Base-by-base conservation (phyloP, 2,113 vertebrate species). In the Petromus typicus region DNA sequence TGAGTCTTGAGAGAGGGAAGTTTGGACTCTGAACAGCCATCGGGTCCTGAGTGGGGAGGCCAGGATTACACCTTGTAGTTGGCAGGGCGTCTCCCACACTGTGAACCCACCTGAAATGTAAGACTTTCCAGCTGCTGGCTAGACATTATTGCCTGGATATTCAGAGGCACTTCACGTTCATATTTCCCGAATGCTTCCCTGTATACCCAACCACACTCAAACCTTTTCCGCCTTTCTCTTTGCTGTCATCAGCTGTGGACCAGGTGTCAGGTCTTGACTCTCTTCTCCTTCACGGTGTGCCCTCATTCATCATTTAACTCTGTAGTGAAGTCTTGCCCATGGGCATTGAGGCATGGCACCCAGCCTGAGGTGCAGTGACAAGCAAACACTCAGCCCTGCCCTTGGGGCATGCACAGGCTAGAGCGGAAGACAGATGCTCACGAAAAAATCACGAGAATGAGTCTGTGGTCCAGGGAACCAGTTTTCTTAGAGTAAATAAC, bases 1-100 rank as follows among this genome's bases (percentile, higher is more conserved):
- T 99, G 94, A 99, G 99, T 95, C 69, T 88, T 30, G 0, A 45
- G 48, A 90, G n/a, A 76, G 11, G 63, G 63, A 86, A 45, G 18
- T 67, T 67, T 27, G 64, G 7, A 34, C 5, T 82, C 14, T 43
- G 2, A 2, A 18, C 82, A 61, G 45, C 54, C 69, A 32, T 81
- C 51, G 10, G n/a, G 61, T 64, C 87, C 67, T 75, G 43, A 75
- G n/a, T 63, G 78, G 80, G 56, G 25, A 51, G 25, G 13, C 25
- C 7, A 37, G 57, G 17, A 0, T 66, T 73, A 30, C 17, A 2
- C 61, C 17, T 32, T 93, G 23, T 2, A 2, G 59, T 87, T 40
- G 34, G 37, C 61, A 48, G 20, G 11, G 2, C 71, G 22, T 85
- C 73, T 93, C 37, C 11, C 40, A n/a, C 7, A 48, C 61, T 30